These are phyloP conservation scores for Pheosia tremula DNA, from an alignment of 2,888 invertebrate genomes.

Conservation along the genomic window DNA sequence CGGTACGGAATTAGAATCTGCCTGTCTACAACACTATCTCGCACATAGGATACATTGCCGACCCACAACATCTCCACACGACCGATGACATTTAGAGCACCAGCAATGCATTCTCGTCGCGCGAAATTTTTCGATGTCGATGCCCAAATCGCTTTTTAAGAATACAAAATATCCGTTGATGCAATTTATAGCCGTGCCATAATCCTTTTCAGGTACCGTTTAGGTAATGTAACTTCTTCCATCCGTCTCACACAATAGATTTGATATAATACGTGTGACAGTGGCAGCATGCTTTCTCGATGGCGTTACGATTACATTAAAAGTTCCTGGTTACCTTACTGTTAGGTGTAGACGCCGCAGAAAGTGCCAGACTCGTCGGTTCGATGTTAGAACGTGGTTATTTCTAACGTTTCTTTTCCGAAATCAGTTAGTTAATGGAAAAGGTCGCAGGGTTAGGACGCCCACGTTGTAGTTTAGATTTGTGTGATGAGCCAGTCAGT, in stretches of 20 bases:
- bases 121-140: not conserved
- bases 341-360: too few species aligned
- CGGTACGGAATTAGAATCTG: constrained; percentile 71
- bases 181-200: constrained; percentile 12
- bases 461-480: constrained; percentile 27
- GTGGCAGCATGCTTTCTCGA: too few species aligned
- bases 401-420: too few species aligned
- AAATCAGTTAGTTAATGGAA: too few species aligned
- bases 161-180: constrained; percentile 18
- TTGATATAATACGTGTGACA: too few species aligned
- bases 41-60: constrained; percentile 49
- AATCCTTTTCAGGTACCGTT: too few species aligned
- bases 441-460: constrained; percentile 25
- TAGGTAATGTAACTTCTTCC: too few species aligned
- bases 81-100: constrained; percentile 18
- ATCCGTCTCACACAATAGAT: too few species aligned
- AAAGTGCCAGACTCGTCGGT: too few species aligned
- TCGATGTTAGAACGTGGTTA: too few species aligned
- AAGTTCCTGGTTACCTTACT: too few species aligned
- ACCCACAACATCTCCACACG: constrained; percentile 25
- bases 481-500: constrained; percentile 41
- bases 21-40: constrained; percentile 60
- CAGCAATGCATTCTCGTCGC: constrained; percentile 20
- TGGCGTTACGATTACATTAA: too few species aligned
- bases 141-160: not conserved